Percentiles rank a stretch among this genome's conserved stretches.
phyloP scores from a whole-genome alignment of 2,113 vertebrate genomes.

The Herpailurus yagouaroundi region DNA sequence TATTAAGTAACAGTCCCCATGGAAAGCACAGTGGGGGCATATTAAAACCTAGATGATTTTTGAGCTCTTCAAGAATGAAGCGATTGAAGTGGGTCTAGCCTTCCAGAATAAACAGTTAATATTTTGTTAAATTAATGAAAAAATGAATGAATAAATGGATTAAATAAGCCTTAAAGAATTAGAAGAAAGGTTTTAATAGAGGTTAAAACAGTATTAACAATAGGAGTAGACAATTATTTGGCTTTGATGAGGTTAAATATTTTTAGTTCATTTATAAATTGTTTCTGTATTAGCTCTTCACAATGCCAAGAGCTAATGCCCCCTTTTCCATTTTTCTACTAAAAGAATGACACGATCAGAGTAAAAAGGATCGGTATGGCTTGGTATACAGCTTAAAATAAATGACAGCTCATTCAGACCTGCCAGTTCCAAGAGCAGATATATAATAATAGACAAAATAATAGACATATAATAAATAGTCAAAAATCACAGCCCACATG shows the following conservation, averaged over 20 bases:
- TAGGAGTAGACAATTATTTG: background rate
- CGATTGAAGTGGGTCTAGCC: background rate
- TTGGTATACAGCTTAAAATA: background rate
- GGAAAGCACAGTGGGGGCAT: background rate
- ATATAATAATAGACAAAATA: slow-evolving; percentile 8
- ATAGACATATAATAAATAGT: background rate
- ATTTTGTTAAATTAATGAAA: slow-evolving; percentile 40
- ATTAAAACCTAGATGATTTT: background rate
- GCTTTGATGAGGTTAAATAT: background rate
- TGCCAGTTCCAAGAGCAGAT: background rate
- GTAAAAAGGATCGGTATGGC: background rate
- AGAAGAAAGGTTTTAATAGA: background rate
- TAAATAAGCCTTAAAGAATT: background rate
- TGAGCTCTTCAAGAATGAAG: background rate
- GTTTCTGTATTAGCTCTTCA: slow-evolving; percentile 1
- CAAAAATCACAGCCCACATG: slow-evolving; percentile 19
- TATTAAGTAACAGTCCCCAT: background rate
- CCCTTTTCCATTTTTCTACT: background rate
- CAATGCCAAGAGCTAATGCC: background rate
- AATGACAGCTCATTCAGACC: background rate
- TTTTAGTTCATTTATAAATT: slow-evolving; percentile 39
- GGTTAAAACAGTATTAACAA: background rate
- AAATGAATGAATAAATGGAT: background rate
- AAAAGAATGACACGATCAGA: background rate
- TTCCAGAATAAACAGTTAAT: slow-evolving; percentile 2